Evolutionary conservation across 2,113 vertebrate genomes (phyloP).

Genomic region (Lycocorax pyrrhopterus): DNA sequence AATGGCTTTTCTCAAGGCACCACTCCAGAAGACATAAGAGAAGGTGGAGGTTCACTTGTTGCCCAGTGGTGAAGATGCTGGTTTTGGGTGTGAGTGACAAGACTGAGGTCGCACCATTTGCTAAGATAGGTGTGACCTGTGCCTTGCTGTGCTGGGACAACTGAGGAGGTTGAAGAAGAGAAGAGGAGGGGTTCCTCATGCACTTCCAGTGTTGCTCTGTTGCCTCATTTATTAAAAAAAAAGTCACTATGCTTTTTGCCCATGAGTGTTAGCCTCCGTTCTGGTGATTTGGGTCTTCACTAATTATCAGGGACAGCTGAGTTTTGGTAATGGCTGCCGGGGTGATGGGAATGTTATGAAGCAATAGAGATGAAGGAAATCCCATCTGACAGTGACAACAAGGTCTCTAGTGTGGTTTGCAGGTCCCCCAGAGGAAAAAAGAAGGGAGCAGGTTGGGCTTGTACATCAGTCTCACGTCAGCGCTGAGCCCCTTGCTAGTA

Average conservation of each 20-base stretch:
- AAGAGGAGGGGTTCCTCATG: not conserved
- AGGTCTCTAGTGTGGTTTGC: not conserved
- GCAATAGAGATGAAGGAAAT: not conserved
- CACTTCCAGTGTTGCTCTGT: not conserved
- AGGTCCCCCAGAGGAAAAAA: not conserved
- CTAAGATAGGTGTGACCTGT: accelerated
- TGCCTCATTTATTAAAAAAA: not conserved
- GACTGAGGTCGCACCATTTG: not conserved
- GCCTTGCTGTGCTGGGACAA: accelerated
- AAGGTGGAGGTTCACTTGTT: not conserved
- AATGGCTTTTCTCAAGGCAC: not conserved
- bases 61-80: not conserved
- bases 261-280: not conserved
- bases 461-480: accelerated
- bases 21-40: not conserved
- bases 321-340: not conserved
- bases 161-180: not conserved
- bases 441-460: not conserved
- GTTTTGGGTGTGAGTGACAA: not conserved
- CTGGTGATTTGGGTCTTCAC: not conserved
- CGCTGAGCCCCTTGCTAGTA: not conserved
- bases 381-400: not conserved
- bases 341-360: not conserved
- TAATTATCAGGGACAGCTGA: not conserved
- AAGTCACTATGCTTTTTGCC: not conserved